These are phyloP conservation scores for Parochlus steinenii DNA, from an alignment of 2,888 invertebrate species.

Conservation along the genomic window DNA sequence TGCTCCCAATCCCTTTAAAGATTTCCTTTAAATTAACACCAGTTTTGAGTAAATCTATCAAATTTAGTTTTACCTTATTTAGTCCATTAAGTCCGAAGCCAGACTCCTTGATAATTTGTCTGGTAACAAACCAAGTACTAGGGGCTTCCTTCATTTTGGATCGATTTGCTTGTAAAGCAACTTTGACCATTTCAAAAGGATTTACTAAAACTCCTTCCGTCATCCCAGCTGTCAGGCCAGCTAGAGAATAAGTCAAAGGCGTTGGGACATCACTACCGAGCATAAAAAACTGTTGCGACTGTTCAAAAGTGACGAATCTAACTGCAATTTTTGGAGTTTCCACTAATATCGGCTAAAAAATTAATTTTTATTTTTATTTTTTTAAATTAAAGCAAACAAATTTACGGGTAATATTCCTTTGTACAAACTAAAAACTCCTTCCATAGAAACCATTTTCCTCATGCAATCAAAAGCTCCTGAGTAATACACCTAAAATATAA, in stretches of 20 bases:
- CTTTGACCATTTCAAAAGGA: conserved; percentile 93
- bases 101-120: conserved; percentile 52
- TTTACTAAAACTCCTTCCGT: conserved; percentile 87
- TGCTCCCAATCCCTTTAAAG: conserved; percentile 73
- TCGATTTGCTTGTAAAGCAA: conserved; percentile 65
- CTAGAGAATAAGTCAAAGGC: conserved; percentile 68
- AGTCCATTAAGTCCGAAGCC: conserved; percentile 69
- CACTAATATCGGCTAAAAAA: conserved; percentile 66
- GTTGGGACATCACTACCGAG: conserved; percentile 60
- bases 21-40: too few relatives aligned
- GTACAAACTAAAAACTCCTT: conserved; percentile 75
- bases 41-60: too few relatives aligned
- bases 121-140: conserved; percentile 65
- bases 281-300: conserved; percentile 72
- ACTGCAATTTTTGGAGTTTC: conserved; percentile 91
- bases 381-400: too few relatives aligned
- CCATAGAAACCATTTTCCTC: conserved; percentile 69
- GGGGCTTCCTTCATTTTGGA: conserved; percentile 44
- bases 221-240: conserved; percentile 75
- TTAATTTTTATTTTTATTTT: too few relatives aligned
- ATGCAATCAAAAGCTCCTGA: conserved; percentile 74
- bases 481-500: conserved; percentile 34
- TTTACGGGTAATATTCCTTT: conserved; percentile 85
- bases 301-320: conserved; percentile 89
- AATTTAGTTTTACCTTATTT: too few relatives aligned